Evolutionary conservation across 2,888 invertebrate species (phyloP).

Genomic region (Conus canariensis): DNA sequence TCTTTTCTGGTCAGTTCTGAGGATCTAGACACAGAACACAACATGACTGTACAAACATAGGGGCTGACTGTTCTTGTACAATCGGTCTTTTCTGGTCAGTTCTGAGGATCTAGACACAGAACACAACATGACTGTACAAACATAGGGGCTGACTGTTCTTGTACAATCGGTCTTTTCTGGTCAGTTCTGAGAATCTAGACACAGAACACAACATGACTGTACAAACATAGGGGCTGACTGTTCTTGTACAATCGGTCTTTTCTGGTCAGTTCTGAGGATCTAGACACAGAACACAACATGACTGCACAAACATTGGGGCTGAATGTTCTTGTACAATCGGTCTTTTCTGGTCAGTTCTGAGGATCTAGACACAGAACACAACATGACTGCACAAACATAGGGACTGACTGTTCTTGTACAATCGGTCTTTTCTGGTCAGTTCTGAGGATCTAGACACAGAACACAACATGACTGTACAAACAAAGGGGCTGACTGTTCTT

Average conservation of each 20-base stretch:
- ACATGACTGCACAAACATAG: too few relatives aligned
- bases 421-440: conserved; percentile 94
- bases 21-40: conserved; percentile 82
- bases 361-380: conserved; percentile 83
- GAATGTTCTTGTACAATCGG: conserved; percentile 86
- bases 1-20: conserved; percentile 97
- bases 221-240: conserved; percentile 67
- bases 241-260: conserved; percentile 92
- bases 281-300: conserved; percentile 72
- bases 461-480: not conserved
- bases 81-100: conserved; percentile 94
- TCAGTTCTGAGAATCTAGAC: conserved; percentile 93
- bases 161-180: conserved; percentile 95
- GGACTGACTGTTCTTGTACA: conserved; percentile 84
- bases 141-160: conserved; percentile 76
- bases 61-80: conserved; percentile 84
- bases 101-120: conserved; percentile 90
- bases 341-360: conserved; percentile 97
- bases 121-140: not conserved
- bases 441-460: conserved; percentile 90
- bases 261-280: conserved; percentile 94
- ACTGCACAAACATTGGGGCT: conserved; percentile 51
- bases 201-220: not conserved
- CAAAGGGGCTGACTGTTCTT: conserved; percentile 79
- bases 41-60: not conserved